A percentile compares a stretch with the other conserved stretches of the same genome.
These are phyloP conservation scores for Brachyalestes nurse DNA, from an alignment of 2,797 vertebrate genomes.

Conservation along the genomic window DNA sequence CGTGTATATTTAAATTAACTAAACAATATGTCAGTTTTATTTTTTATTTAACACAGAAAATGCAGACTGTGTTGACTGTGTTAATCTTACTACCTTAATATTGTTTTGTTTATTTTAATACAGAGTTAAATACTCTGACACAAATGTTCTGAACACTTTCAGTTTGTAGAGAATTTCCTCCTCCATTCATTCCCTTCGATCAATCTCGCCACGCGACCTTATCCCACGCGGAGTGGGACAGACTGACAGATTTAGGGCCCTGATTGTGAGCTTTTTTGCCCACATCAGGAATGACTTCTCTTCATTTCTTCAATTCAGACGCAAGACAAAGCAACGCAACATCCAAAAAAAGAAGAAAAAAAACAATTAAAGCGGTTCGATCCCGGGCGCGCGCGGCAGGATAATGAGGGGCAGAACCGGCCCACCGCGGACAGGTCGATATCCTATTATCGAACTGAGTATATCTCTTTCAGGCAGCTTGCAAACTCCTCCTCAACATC, in stretches of 20 bases:
- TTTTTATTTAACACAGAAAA: no score
- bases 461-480: conserved; percentile 92
- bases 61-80: no score
- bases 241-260: neutral
- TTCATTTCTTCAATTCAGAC: conserved; percentile 33
- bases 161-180: conserved; percentile 34
- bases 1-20: no score
- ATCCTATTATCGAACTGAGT: conserved; percentile 90
- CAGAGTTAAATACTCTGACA: no score
- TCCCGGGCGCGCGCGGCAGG: conserved; percentile 84
- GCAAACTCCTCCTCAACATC: conserved; percentile 87
- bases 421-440: conserved; percentile 84
- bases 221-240: neutral
- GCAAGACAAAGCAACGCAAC: conserved; percentile 46
- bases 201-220: neutral
- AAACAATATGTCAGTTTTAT: no score
- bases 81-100: no score
- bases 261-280: neutral
- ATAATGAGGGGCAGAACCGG: conserved; percentile 80
- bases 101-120: no score
- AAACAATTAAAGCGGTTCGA: conserved; percentile 92
- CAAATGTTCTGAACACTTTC: conserved; percentile 1
- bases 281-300: conserved; percentile 6
- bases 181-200: conserved; percentile 17
- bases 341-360: conserved; percentile 67